These are phyloP conservation scores for Grantiella picta DNA, from an alignment of 2,113 vertebrate species.

Conservation along the genomic window DNA sequence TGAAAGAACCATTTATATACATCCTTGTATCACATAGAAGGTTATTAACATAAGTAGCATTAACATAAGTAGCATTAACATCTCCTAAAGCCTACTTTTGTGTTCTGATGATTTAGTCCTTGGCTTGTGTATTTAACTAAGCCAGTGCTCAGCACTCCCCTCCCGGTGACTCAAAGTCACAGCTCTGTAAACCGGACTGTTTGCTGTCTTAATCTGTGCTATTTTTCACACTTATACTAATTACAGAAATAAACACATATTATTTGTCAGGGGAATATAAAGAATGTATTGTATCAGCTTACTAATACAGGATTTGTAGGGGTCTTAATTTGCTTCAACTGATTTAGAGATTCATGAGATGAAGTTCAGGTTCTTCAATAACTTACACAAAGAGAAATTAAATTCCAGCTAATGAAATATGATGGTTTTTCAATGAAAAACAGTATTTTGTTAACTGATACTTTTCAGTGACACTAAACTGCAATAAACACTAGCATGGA, in stretches of 20 bases:
- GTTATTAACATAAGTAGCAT: neutral
- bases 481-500: neutral
- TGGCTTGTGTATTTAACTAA: neutral
- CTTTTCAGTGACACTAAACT: neutral
- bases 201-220: neutral
- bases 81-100: neutral
- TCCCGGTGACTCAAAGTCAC: neutral
- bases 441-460: neutral
- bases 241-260: neutral
- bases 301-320: neutral
- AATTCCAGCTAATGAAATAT: neutral
- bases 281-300: neutral
- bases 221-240: neutral
- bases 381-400: neutral
- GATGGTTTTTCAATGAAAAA: neutral
- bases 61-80: slow-evolving; percentile 1
- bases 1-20: neutral
- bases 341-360: neutral
- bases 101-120: neutral
- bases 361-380: neutral
- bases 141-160: neutral
- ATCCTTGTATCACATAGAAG: neutral
- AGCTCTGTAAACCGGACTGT: neutral
- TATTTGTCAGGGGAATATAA: neutral
- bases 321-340: neutral